A percentile compares a stretch with the other conserved stretches of the same genome.
Evolutionary conservation across 1,140 invertebrate species (phyloP).

Genomic region (Hermetia illucens): DNA sequence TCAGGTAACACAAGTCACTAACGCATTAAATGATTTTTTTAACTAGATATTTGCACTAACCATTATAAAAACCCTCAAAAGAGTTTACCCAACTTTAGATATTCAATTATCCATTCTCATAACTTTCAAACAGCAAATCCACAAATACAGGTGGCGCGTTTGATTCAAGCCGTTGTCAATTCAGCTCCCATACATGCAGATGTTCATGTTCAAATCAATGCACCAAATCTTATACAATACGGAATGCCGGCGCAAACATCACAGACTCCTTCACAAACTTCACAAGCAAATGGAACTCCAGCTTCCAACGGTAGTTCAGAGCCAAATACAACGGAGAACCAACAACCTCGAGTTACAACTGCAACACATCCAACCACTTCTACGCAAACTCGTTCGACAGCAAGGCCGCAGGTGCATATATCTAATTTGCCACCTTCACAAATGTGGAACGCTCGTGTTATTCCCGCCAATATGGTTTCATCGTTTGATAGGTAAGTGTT

Average conservation of each 20-base stretch:
- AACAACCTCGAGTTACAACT: conserved; percentile 42
- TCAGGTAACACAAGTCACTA: too few species aligned
- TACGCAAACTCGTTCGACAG: conserved; percentile 48
- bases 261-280: conserved; percentile 6
- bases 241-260: conserved; percentile 18
- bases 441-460: conserved; percentile 20
- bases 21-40: too few species aligned
- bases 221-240: conserved; percentile 22
- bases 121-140: conserved; percentile 15
- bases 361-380: conserved; percentile 50
- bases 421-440: conserved; percentile 15
- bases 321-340: conserved; percentile 32
- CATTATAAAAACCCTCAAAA: too few species aligned
- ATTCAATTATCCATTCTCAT: conserved; percentile 5
- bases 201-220: conserved; percentile 21
- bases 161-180: conserved; percentile 42
- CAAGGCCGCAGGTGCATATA: conserved; percentile 47
- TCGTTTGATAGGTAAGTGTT: conserved; percentile 20
- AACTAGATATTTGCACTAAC: too few species aligned
- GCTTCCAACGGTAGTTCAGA: conserved; percentile 10
- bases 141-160: conserved; percentile 28
- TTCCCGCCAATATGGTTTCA: conserved; percentile 21
- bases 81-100: too few species aligned
- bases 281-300: conserved; percentile 8
- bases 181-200: conserved; percentile 16